Percentiles rank a stretch among this genome's conserved stretches.
phyloP scores from a whole-genome alignment of 1,140 invertebrate genomes.

The Chironomus tepperi region DNA sequence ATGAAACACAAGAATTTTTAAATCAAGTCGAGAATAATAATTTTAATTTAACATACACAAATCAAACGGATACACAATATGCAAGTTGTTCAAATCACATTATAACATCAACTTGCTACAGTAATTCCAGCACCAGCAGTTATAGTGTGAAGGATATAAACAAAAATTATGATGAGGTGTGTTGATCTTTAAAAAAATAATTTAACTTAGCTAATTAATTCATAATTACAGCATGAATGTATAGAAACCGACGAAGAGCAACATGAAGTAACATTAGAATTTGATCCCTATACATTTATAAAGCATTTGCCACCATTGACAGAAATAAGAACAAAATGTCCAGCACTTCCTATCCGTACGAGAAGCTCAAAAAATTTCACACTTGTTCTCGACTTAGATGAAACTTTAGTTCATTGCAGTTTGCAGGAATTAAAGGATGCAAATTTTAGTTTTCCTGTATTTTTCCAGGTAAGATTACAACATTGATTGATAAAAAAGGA shows the following conservation, averaged over 20 bases:
- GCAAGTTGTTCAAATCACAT: slow-evolving; percentile 13
- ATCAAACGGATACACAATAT: slow-evolving; percentile 4
- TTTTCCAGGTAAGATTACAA: slow-evolving; percentile 61
- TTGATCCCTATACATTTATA: slow-evolving; percentile 86
- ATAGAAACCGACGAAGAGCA: background rate
- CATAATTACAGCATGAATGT: background rate
- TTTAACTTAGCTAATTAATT: no score
- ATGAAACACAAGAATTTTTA: background rate
- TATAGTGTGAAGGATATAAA: background rate
- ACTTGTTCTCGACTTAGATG: slow-evolving; percentile 69
- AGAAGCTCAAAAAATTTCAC: slow-evolving; percentile 81
- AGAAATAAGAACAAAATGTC: slow-evolving; percentile 75
- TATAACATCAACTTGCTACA: background rate
- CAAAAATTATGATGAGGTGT: slow-evolving; percentile 10
- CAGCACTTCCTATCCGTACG: slow-evolving; percentile 87
- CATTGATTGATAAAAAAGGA: background rate
- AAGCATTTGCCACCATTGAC: slow-evolving; percentile 84
- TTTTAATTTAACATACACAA: background rate
- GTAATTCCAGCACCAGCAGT: background rate
- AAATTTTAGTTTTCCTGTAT: slow-evolving; percentile 86
- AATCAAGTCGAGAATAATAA: slow-evolving; percentile 13
- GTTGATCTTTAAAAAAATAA: no score
- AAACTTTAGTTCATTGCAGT: slow-evolving; percentile 93
- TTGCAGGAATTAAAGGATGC: slow-evolving; percentile 86
- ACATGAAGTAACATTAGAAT: slow-evolving; percentile 32